Evolutionary conservation across 2,797 vertebrate species (phyloP).

Genomic region (Octomys mimax): DNA sequence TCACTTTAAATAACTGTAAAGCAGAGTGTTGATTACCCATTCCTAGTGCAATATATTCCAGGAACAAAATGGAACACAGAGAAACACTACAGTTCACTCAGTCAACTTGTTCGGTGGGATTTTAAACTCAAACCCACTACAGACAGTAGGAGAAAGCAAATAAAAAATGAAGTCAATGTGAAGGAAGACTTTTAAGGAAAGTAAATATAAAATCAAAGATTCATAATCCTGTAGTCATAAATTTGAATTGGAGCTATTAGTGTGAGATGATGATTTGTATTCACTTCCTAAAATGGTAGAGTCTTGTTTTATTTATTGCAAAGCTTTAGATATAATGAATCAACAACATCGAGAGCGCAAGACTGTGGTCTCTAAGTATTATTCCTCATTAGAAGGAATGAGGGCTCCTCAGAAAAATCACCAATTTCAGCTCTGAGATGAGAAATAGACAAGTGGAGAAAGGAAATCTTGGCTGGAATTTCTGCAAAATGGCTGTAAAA

Average conservation of each 20-base stretch:
- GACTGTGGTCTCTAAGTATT: neutral
- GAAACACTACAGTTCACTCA: neutral
- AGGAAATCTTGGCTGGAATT: too few relatives aligned
- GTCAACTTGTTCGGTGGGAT: neutral
- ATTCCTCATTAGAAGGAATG: neutral
- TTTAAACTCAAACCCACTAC: neutral
- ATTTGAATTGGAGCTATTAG: neutral
- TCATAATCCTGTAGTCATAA: neutral
- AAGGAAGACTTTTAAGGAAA: neutral
- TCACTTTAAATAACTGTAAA: constrained; percentile 16
- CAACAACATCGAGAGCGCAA: neutral
- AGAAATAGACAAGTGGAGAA: neutral
- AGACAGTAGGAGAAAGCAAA: neutral
- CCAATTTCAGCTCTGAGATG: neutral
- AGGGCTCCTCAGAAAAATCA: neutral
- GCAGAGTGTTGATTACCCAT: neutral
- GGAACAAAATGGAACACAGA: neutral
- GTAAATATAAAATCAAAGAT: constrained; percentile 8
- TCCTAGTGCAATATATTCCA: neutral
- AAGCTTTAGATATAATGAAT: neutral
- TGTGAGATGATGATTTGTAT: neutral
- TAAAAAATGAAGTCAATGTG: neutral
- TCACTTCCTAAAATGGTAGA: neutral
- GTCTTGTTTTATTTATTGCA: neutral
- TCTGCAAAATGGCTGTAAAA: neutral